Evolutionary conservation across 2,113 vertebrate genomes (phyloP), one percentile per base, ranked within the genome.

Genomic region (Prionailurus bengalensis): DNA sequence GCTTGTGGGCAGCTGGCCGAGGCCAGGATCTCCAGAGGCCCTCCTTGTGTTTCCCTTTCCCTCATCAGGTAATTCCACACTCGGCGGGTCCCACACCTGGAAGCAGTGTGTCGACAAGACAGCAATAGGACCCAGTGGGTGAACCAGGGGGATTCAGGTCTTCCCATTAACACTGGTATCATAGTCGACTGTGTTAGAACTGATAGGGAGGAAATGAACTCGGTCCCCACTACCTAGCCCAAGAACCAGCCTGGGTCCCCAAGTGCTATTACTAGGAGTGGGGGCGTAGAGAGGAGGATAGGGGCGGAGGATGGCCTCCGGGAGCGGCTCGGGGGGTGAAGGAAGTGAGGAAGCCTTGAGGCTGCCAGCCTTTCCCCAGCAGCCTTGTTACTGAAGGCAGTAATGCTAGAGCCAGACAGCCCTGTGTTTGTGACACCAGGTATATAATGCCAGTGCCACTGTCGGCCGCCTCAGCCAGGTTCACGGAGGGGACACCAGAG

Each of bases 241-340:
- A 96, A 97, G 97, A 97, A 95, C 95, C 95, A 97, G 96, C 95
- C 97, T 97, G 84, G 97, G 94, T 95, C 83, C 61, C 92, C 94
- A 82, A 14, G 74, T 95, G 25, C 48, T 84, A 4, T 27, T 9
- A 61, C 3, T 53, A 31, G 94, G 81, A 91, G 45, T 42, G 31
- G 87, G 58, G 58, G 51, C 53, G 36, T 53, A 74, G 83, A 86
- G 95, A 95, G 65, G 29, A 94, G 71, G 58, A n/a, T 33, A 45
- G 94, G 79, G 66, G 25, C 39, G 82, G 73, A 88, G 36, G 74
- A 61, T 31, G 73, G 90, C 45, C 55, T 93, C 74, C 70, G 9
- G 10, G 21, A 36, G 78, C 65, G 45, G 51, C 66, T 82, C n/a
- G 65, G 70, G 8, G 7, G 21, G 42, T 48, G n/a, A 76, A 71